A percentile compares a stretch with the other conserved stretches of the same genome.
These are phyloP conservation scores for Amyelois transitella DNA, from an alignment of 1,140 invertebrate genomes.

Conservation along the genomic window DNA sequence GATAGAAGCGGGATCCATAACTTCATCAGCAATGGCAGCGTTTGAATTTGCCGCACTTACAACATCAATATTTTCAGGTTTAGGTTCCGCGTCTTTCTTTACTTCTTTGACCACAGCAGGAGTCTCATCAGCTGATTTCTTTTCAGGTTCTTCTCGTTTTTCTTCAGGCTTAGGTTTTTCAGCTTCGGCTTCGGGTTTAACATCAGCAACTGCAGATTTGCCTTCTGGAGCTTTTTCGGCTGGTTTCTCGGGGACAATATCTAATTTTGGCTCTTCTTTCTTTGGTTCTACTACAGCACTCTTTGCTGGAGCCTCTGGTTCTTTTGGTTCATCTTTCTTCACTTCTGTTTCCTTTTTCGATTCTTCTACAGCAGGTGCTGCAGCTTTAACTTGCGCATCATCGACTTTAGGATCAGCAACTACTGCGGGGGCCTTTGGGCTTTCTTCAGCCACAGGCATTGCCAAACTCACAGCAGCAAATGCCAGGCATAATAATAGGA, in stretches of 20 bases:
- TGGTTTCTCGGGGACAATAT: slow-evolving; percentile 7
- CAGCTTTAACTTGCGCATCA: slow-evolving; percentile 25
- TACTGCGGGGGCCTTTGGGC: slow-evolving; percentile 31
- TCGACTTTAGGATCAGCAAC: slow-evolving; percentile 33
- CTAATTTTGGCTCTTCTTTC: slow-evolving; percentile 14
- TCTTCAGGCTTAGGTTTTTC: slow-evolving; percentile 15
- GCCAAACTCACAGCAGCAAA: slow-evolving; percentile 59
- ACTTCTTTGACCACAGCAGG: slow-evolving; percentile 53
- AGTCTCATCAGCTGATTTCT: slow-evolving; percentile 23
- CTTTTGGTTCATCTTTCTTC: slow-evolving; percentile 22
- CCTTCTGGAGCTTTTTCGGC: slow-evolving; percentile 3
- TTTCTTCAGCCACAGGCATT: slow-evolving; percentile 65
- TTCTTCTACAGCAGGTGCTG: slow-evolving; percentile 21
- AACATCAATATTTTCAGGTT: slow-evolving; percentile 45
- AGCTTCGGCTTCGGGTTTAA: slow-evolving; percentile 6
- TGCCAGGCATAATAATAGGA: slow-evolving; percentile 65
- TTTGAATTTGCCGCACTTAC: slow-evolving; percentile 41
- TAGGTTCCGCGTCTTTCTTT: slow-evolving; percentile 36
- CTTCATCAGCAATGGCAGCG: slow-evolving; percentile 48
- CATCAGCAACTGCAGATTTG: slow-evolving; percentile 9
- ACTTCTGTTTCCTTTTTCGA: slow-evolving; percentile 29
- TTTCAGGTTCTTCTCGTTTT: slow-evolving; percentile 14
- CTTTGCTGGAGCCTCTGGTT: slow-evolving; percentile 24
- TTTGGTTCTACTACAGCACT: slow-evolving; percentile 18
- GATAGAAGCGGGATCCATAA: slow-evolving; percentile 41